phyloP scores from a whole-genome alignment of 2,888 invertebrate genomes.

The Drosophila lutescens region DNA sequence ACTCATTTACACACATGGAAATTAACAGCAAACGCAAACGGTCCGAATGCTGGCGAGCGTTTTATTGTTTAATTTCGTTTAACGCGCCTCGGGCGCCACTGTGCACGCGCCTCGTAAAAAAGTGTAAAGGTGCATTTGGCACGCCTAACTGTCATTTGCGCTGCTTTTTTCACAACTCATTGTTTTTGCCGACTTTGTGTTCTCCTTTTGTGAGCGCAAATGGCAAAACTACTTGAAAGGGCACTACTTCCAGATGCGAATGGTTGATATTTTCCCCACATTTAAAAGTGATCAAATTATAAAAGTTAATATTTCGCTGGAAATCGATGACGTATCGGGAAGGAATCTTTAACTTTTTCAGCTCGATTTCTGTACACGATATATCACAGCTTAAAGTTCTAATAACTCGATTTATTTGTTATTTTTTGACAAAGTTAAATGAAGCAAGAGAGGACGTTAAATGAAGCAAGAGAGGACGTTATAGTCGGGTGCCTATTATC shows the following conservation, averaged over 20 bases:
- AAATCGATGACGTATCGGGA: too few relatives aligned
- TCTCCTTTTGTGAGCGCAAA: background rate
- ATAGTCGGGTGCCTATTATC: too few relatives aligned
- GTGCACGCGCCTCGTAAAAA: constrained; percentile 66
- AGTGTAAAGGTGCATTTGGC: constrained; percentile 57
- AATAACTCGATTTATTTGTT: too few relatives aligned
- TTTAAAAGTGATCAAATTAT: background rate
- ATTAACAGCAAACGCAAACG: constrained; percentile 15
- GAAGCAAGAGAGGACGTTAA: too few relatives aligned
- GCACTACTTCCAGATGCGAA: background rate
- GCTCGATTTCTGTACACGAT: too few relatives aligned
- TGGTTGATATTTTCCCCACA: background rate
- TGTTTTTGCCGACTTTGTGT: background rate
- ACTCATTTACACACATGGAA: constrained; percentile 34
- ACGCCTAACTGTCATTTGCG: constrained; percentile 58
- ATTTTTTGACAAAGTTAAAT: too few relatives aligned
- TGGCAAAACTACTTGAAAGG: background rate
- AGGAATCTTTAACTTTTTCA: too few relatives aligned
- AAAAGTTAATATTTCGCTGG: too few relatives aligned
- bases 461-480: too few relatives aligned
- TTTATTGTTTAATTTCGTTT: constrained; percentile 64
- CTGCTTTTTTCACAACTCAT: background rate
- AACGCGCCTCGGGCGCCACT: constrained; percentile 65
- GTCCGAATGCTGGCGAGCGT: constrained; percentile 28
- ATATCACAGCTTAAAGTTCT: too few relatives aligned